phyloP scores from a whole-genome alignment of 2,888 invertebrate genomes.

The Drosophila pullipes region DNA sequence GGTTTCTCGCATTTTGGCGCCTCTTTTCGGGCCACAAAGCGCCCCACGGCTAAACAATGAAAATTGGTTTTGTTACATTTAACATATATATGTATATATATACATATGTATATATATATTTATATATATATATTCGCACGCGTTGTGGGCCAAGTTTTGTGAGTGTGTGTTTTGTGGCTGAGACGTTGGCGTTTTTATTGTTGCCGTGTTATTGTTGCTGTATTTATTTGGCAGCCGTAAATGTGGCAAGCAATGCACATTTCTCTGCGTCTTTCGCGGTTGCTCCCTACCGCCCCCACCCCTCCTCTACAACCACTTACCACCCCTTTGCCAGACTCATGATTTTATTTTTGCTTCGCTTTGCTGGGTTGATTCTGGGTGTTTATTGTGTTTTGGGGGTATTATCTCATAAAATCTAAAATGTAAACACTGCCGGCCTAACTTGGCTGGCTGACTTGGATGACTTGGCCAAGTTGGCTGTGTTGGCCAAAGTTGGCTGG shows the following conservation, averaged over 20 bases:
- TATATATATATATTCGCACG: slow-evolving; percentile 55
- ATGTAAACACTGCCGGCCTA: slow-evolving; percentile 69
- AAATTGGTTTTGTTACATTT: slow-evolving; percentile 80
- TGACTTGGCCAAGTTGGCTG: slow-evolving; percentile 5
- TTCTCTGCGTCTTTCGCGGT: slow-evolving; percentile 51
- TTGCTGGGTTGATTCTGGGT: slow-evolving; percentile 12
- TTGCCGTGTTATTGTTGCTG: slow-evolving; percentile 66
- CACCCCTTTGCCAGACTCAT: not conserved
- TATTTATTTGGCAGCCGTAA: slow-evolving; percentile 73
- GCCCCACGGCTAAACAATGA: slow-evolving; percentile 77
- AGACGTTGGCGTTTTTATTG: slow-evolving; percentile 76
- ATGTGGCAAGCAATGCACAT: slow-evolving; percentile 45
- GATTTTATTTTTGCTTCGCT: slow-evolving; percentile 12
- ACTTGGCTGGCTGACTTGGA: slow-evolving; percentile 6
- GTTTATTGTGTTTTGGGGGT: slow-evolving; percentile 61
- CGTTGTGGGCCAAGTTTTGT: slow-evolving; percentile 60
- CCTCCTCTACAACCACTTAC: no score
- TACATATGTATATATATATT: slow-evolving; percentile 45
- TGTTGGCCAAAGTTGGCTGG: slow-evolving; percentile 33
- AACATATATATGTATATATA: slow-evolving; percentile 46
- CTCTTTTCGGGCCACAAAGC: slow-evolving; percentile 24
- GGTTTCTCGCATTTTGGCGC: slow-evolving; percentile 56
- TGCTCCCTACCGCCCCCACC: not conserved
- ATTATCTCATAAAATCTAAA: slow-evolving; percentile 80
- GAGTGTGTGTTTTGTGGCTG: slow-evolving; percentile 35